Evolutionary conservation across 1,140 invertebrate species (phyloP).

Genomic region (Drosophila orosa): DNA sequence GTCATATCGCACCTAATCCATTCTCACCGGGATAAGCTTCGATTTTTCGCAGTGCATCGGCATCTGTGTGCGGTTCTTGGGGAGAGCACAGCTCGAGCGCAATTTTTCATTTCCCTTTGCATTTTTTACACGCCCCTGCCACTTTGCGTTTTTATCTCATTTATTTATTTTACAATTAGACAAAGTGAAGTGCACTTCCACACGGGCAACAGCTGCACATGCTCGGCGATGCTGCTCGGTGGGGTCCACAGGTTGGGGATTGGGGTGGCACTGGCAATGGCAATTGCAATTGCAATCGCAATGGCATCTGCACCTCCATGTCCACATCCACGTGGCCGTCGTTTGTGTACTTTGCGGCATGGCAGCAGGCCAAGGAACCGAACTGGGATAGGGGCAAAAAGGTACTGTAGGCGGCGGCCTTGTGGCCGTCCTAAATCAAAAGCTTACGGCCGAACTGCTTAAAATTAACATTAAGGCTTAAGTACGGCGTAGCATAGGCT

Average conservation of each 20-base stretch:
- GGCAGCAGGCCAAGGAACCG: slow-evolving; percentile 38
- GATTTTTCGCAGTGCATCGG: slow-evolving; percentile 8
- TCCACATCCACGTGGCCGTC: slow-evolving; percentile 8
- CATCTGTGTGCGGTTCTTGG: slow-evolving; percentile 34
- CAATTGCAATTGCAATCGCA: slow-evolving; percentile 19
- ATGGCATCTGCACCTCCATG: slow-evolving; percentile 21
- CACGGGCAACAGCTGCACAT: slow-evolving; percentile 31
- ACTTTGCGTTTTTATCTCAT: slow-evolving; percentile 73
- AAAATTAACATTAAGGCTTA: slow-evolving; percentile 67
- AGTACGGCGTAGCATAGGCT: slow-evolving; percentile 35
- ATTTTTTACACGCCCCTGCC: slow-evolving; percentile 50
- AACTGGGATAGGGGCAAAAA: background rate
- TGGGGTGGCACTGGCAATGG: slow-evolving; percentile 10
- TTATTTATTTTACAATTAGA: slow-evolving; percentile 79
- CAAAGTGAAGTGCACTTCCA: slow-evolving; percentile 73
- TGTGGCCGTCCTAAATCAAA: slow-evolving; percentile 59
- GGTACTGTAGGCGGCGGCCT: slow-evolving; percentile 12
- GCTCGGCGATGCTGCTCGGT: background rate
- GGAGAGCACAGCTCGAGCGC: slow-evolving; percentile 32
- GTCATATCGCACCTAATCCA: background rate
- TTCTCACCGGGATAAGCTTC: background rate
- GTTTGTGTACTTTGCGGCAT: slow-evolving; percentile 21
- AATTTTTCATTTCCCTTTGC: slow-evolving; percentile 67
- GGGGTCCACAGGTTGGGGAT: background rate
- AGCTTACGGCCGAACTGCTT: slow-evolving; percentile 62